A percentile compares a stretch with the other conserved stretches of the same genome.
These are phyloP conservation scores for Syngnathus rostellatus DNA, from an alignment of 2,797 vertebrate genomes.

Conservation along the genomic window DNA sequence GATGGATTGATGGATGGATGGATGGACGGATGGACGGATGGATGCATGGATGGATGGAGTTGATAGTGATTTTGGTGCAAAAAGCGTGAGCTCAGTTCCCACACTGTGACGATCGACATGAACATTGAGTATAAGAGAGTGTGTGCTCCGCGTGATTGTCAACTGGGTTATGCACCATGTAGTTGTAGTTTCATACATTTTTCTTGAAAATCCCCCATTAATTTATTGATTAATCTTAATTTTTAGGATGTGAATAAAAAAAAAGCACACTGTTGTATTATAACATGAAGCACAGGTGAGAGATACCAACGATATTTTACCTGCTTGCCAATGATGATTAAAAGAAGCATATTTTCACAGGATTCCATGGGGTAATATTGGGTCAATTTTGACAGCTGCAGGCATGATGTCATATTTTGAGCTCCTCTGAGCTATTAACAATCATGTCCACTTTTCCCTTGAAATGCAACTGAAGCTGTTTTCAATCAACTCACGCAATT, in stretches of 20 bases:
- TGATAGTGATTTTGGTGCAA: no score
- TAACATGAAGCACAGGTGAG: not conserved
- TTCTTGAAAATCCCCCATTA: not conserved
- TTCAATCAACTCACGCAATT: not conserved
- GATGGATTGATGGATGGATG: no score
- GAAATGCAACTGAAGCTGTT: not conserved
- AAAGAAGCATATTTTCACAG: not conserved
- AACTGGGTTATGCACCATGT: no score
- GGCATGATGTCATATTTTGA: not conserved
- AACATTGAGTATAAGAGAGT: no score
- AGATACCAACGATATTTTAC: not conserved
- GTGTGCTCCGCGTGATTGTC: no score
- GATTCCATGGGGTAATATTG: not conserved
- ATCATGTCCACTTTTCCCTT: not conserved
- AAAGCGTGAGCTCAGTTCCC: no score
- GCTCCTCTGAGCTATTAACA: not conserved
- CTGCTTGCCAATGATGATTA: not conserved
- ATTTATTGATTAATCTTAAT: not conserved
- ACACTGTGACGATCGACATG: no score
- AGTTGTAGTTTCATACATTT: not conserved
- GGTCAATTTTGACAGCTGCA: constrained; percentile 1
- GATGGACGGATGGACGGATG: no score
- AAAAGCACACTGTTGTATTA: not conserved
- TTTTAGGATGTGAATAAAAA: not conserved
- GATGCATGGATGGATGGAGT: no score